Evolutionary conservation across 2,113 vertebrate species (phyloP).

Genomic region (Ptilorrhoa leucosticta): DNA sequence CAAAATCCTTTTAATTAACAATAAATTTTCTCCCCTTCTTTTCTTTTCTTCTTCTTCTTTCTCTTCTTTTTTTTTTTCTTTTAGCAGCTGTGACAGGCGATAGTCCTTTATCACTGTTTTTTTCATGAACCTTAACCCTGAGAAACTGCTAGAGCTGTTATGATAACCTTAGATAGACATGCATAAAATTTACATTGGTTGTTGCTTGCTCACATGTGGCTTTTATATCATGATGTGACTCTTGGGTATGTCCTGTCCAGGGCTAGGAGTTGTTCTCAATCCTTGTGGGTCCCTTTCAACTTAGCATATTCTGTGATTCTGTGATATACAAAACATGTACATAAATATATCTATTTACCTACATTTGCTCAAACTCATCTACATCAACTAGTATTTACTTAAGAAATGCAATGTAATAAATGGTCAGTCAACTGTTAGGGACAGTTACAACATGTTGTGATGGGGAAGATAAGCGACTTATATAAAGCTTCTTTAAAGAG

Average conservation of each 20-base stretch:
- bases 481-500: neutral
- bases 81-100: constrained; percentile 22
- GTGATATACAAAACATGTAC: neutral
- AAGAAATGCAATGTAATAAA: neutral
- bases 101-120: constrained; percentile 41
- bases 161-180: neutral
- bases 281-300: neutral
- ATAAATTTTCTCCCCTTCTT: constrained; percentile 1
- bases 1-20: constrained; percentile 73
- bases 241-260: neutral
- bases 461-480: neutral
- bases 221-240: neutral
- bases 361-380: neutral
- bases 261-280: neutral
- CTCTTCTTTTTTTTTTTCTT: neutral
- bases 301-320: neutral
- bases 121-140: constrained; percentile 12
- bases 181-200: neutral
- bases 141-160: neutral
- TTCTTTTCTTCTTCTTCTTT: neutral
- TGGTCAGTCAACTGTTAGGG: neutral
- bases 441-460: neutral
- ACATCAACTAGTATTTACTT: neutral
- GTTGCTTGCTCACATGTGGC: neutral
- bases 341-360: neutral